Base-by-base conservation (phyloP, 2,113 vertebrate species). In the Marmota monax region DNA sequence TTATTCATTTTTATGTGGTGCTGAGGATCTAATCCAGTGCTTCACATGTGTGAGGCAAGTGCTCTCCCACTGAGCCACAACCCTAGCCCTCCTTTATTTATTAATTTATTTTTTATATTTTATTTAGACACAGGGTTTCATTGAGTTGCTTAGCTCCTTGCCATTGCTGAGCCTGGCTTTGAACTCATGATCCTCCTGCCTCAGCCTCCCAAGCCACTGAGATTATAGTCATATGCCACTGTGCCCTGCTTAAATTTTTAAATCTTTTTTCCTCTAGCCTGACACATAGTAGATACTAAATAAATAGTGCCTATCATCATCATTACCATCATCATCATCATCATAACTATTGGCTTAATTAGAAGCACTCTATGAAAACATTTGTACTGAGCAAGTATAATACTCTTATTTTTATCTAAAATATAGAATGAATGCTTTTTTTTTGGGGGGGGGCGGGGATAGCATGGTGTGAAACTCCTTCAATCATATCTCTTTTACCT, bases 331-430 rank as follows among this genome's bases (percentile, higher is more conserved):
- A 65, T 56, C 4, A 29, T 67, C 25, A 65, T 70, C 39, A 61
- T 56, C 37, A 39, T 51, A 42, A 53, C 70, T 42, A 61, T 51
- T 45, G 22, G 9, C n/a, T 78, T 83, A 88, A 67, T 78, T 84
- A 14, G 42, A 95, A n/a, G 77, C 42, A 76, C 22, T 23, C 11
- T 94, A 61, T 74, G 73, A 84, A 80, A 93, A 88, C 27, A 53
- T 80, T 65, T 82, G 37, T 78, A 63, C 45, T 74, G 48, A 97
- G n/a, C 27, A 78, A 83, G 39, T 65, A 67, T 10, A 89, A 51
- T 63, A 27, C 20, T 37, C 51, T 92, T 27, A 32, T 9, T 84
- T 72, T 94, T 72, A 76, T 76, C 58, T 92, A 69, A 96, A 89
- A 84, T 82, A n/a, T 3, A 83, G n/a, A 25, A 51, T 67, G 95